Evolutionary conservation across 2,888 invertebrate genomes (phyloP).

Genomic region (Orthonychiurus folsomi): DNA sequence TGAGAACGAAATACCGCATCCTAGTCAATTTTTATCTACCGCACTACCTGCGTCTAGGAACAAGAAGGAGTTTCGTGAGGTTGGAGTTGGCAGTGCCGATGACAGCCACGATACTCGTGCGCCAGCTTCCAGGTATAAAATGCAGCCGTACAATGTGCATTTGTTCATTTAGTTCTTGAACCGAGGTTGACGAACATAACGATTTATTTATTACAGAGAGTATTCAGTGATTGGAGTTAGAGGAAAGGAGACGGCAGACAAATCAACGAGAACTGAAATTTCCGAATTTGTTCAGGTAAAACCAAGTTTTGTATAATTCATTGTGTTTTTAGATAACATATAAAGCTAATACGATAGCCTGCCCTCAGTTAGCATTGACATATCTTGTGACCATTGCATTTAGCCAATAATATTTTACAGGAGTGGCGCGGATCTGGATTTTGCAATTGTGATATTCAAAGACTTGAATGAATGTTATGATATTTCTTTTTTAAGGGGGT

Average conservation of each 20-base stretch:
- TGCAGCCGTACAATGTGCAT: neutral
- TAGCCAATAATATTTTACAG: neutral
- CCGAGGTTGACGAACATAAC: too few species aligned
- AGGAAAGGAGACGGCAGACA: constrained; percentile 52
- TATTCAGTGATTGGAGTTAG: constrained; percentile 25
- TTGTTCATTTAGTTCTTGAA: constrained; percentile 9
- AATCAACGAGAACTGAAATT: constrained; percentile 62
- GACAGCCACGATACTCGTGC: constrained; percentile 39
- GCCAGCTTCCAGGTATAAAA: constrained; percentile 33
- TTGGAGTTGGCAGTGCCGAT: constrained; percentile 41
- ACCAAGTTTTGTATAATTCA: too few species aligned
- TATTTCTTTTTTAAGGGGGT: too few species aligned
- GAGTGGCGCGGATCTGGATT: too few species aligned
- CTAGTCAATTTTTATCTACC: constrained; percentile 31
- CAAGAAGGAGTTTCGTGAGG: constrained; percentile 39
- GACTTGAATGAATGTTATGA: too few species aligned
- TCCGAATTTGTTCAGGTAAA: too few species aligned
- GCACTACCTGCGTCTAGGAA: constrained; percentile 18
- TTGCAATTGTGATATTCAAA: too few species aligned
- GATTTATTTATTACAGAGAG: constrained; percentile 14
- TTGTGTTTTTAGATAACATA: too few species aligned
- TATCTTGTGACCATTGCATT: neutral
- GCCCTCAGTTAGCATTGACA: too few species aligned
- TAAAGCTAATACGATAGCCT: too few species aligned
- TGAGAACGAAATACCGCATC: constrained; percentile 20